Conservation (phyloP, 2,113 vertebrate species). For the Antechinus flavipes region DNA sequence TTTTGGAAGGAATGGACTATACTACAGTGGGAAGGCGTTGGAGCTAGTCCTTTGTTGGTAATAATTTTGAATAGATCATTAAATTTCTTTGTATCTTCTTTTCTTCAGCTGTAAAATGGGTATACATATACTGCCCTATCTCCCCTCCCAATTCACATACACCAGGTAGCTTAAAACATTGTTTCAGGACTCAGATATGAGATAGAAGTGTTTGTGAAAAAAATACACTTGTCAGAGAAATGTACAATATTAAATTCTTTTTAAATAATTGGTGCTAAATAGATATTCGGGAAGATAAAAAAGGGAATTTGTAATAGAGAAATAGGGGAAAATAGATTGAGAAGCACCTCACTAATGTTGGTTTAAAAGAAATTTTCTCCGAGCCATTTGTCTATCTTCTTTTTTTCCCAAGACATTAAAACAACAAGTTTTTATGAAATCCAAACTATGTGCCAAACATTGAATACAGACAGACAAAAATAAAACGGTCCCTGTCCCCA, state of each 20-base stretch:
- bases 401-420: not conserved
- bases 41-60: not conserved
- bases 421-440: not conserved
- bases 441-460: not conserved
- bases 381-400: not conserved
- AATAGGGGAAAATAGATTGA: not conserved
- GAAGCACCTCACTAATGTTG: not conserved
- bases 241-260: not conserved
- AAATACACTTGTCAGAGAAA: not conserved
- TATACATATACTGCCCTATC: not conserved
- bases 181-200: not conserved
- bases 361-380: not conserved
- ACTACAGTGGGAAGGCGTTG: not conserved
- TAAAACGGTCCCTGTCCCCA: not conserved
- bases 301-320: not conserved
- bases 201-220: not conserved
- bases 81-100: not conserved
- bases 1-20: not conserved
- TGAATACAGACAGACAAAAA: not conserved
- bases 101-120: not conserved
- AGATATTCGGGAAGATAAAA: not conserved
- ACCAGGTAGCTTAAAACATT: not conserved
- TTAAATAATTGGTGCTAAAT: not conserved
- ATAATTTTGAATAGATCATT: not conserved
- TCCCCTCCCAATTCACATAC: not conserved